Conservation (phyloP, 2,888 invertebrate species). For the Dryobota labecula region DNA sequence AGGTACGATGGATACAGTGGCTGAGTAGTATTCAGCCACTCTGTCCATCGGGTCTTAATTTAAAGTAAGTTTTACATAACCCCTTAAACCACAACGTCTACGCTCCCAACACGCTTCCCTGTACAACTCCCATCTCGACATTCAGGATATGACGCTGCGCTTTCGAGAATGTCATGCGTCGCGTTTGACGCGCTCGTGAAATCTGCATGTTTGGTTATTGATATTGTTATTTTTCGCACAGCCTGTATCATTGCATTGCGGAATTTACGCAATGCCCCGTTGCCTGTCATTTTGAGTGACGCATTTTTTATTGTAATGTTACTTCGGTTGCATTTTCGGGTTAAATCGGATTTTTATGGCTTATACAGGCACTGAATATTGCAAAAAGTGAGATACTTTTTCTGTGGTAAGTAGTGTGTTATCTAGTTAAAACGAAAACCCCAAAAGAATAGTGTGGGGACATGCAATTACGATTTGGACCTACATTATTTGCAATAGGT, state of each 20-base stretch:
- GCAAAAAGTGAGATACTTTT: background rate
- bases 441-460: background rate
- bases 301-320: slow-evolving; percentile 21
- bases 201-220: slow-evolving; percentile 72
- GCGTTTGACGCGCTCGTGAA: slow-evolving; percentile 79
- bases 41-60: too few species aligned
- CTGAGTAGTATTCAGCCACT: too few species aligned
- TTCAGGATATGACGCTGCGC: slow-evolving; percentile 83
- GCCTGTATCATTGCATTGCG: slow-evolving; percentile 44
- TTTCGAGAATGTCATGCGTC: slow-evolving; percentile 77
- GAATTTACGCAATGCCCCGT: slow-evolving; percentile 31
- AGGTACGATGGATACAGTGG: too few species aligned
- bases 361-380: background rate
- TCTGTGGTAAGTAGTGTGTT: background rate
- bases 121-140: slow-evolving; percentile 58
- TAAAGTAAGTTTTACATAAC: background rate
- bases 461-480: background rate
- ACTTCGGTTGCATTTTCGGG: slow-evolving; percentile 5
- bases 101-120: slow-evolving; percentile 6
- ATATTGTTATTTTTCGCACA: slow-evolving; percentile 69
- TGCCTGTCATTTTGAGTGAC: slow-evolving; percentile 26
- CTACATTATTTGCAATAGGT: background rate
- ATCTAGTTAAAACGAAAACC: background rate
- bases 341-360: background rate
- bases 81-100: slow-evolving; percentile 2